Evolutionary conservation across 2,113 vertebrate species (phyloP).

Genomic region (Plotosus lineatus): DNA sequence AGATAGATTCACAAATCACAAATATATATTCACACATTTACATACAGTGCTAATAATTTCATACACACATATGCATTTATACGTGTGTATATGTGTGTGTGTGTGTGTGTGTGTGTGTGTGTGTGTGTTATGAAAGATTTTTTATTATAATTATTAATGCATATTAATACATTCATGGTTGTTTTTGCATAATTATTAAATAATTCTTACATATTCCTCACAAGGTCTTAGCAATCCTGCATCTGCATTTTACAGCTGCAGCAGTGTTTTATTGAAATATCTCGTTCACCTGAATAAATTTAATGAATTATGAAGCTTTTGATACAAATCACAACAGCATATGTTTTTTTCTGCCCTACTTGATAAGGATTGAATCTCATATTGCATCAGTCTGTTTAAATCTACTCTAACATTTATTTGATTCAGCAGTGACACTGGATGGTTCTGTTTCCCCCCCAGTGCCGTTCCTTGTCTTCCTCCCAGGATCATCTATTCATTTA

Average conservation of each 20-base stretch:
- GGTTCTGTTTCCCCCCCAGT: slow-evolving; percentile 2
- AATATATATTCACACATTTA: not conserved
- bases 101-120: too few relatives aligned
- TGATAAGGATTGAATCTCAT: not conserved
- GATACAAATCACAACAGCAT: not conserved
- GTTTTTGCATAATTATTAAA: not conserved
- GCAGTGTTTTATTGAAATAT: not conserved
- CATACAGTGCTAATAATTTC: not conserved
- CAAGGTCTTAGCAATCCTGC: not conserved
- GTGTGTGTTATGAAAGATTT: too few relatives aligned
- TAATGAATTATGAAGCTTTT: not conserved
- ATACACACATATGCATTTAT: too few relatives aligned
- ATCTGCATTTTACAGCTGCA: not conserved
- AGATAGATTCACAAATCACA: too few relatives aligned
- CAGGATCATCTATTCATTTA: slow-evolving; percentile 50
- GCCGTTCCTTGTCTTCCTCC: slow-evolving; percentile 25
- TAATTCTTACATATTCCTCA: not conserved
- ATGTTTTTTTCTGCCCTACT: not conserved
- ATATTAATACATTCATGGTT: too few relatives aligned
- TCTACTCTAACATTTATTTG: slow-evolving; percentile 25
- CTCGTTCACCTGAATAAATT: not conserved
- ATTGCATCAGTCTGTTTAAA: not conserved
- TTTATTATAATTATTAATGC: too few relatives aligned
- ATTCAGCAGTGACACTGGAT: slow-evolving; percentile 28
- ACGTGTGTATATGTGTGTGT: too few relatives aligned